Percentiles rank a stretch among this genome's conserved stretches.
Conservation (phyloP, 2,113 vertebrate species). For the Lampris incognitus region DNA sequence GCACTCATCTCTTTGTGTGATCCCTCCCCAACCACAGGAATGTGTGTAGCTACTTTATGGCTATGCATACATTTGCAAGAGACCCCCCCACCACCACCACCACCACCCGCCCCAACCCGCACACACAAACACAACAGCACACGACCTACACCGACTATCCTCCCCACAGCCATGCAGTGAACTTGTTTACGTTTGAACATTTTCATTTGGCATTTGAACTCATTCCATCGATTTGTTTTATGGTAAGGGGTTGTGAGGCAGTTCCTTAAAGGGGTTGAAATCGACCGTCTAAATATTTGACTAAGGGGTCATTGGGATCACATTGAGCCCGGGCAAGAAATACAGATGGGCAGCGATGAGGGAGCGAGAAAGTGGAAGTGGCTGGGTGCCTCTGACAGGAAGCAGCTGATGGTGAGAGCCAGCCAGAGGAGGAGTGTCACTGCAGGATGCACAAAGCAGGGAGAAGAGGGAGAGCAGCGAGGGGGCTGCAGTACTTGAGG, state of each 20-base stretch:
- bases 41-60: constrained; percentile 78
- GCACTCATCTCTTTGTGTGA: constrained; percentile 75
- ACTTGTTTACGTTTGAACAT: constrained; percentile 80
- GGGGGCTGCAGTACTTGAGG: constrained; percentile 36
- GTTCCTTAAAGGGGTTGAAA: constrained; percentile 78
- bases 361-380: constrained; percentile 51
- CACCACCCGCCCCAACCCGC: constrained; percentile 17
- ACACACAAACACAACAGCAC: constrained; percentile 6
- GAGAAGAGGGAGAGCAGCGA: constrained; percentile 23
- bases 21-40: constrained; percentile 72
- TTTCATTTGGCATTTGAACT: constrained; percentile 80
- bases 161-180: constrained; percentile 64
- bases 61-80: constrained; percentile 79
- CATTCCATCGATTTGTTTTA: constrained; percentile 76
- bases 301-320: constrained; percentile 74
- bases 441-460: constrained; percentile 52
- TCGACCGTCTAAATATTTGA: constrained; percentile 85
- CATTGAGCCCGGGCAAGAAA: constrained; percentile 53
- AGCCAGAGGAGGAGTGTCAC: constrained; percentile 52
- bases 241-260: constrained; percentile 54
- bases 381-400: constrained; percentile 49
- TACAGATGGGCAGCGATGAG: constrained; percentile 43
- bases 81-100: constrained; percentile 28
- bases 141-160: constrained; percentile 55
- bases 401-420: constrained; percentile 45